Percentiles rank a stretch among this genome's conserved stretches.
These are phyloP conservation scores for Phrynocephalus versicolor DNA, from an alignment of 2,113 vertebrate genomes.

Conservation along the genomic window DNA sequence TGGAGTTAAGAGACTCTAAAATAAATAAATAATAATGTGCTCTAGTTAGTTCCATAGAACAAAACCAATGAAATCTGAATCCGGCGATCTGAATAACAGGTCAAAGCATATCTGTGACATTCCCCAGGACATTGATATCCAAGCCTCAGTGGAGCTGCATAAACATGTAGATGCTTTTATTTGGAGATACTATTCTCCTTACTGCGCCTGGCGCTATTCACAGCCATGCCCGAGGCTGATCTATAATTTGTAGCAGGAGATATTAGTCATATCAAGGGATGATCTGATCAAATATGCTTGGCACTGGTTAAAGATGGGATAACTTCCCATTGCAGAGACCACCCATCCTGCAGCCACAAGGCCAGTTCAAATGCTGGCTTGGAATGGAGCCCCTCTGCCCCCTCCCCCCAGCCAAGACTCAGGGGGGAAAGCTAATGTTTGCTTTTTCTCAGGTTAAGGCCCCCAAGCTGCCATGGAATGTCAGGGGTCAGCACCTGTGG, in stretches of 20 bases:
- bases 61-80: not conserved
- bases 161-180: not conserved
- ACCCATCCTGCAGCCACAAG: constrained; percentile 26
- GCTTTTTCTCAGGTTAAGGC: constrained; percentile 62
- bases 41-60: not conserved
- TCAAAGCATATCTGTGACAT: not conserved
- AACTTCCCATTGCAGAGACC: constrained; percentile 11
- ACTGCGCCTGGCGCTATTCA: not conserved
- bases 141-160: not conserved
- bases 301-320: not conserved
- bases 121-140: not conserved
- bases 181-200: not conserved
- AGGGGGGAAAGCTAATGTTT: constrained; percentile 52
- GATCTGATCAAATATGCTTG: not conserved
- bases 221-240: too few species aligned
- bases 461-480: constrained; percentile 52
- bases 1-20: too few species aligned
- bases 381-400: not conserved
- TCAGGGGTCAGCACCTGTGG: constrained; percentile 63
- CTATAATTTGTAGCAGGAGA: not conserved
- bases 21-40: too few species aligned
- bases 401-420: constrained; percentile 21
- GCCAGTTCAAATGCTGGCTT: constrained; percentile 1
- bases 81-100: not conserved
- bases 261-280: not conserved